These are phyloP conservation scores for Callinectes sapidus DNA, from an alignment of 2,888 invertebrate species.

Conservation along the genomic window DNA sequence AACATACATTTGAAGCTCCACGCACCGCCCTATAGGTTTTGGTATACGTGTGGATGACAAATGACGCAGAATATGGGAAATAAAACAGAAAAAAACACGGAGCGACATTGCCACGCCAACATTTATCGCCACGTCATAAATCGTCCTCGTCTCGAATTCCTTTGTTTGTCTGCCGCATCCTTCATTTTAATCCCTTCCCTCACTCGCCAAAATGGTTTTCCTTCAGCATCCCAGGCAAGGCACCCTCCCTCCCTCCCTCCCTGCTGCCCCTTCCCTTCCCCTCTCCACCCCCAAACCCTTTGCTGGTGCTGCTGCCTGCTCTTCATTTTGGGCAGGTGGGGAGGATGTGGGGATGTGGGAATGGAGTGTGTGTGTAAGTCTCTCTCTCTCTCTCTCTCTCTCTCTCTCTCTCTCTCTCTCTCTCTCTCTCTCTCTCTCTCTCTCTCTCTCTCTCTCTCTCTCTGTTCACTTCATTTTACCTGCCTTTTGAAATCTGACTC, in stretches of 20 bases:
- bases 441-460: not conserved
- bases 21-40: not conserved
- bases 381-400: slow-evolving; percentile 30
- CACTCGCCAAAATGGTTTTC: not conserved
- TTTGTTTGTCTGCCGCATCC: not conserved
- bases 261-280: not conserved
- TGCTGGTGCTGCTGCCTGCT: no score
- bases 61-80: not conserved
- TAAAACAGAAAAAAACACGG: not conserved
- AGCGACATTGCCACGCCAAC: not conserved
- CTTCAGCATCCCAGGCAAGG: not conserved
- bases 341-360: not conserved
- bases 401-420: slow-evolving; percentile 9
- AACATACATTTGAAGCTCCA: not conserved
- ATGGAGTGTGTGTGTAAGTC: not conserved
- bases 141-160: not conserved
- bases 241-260: no score
- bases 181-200: not conserved
- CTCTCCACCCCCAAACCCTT: not conserved
- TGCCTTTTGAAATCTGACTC: not conserved
- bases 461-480: not conserved
- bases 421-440: not conserved
- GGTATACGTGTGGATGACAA: not conserved
- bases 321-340: not conserved
- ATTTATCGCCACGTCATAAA: not conserved